A percentile compares a stretch with the other conserved stretches of the same genome.
Evolutionary conservation across 1,140 invertebrate genomes (phyloP).

Genomic region (Akabosia matsudoensis): DNA sequence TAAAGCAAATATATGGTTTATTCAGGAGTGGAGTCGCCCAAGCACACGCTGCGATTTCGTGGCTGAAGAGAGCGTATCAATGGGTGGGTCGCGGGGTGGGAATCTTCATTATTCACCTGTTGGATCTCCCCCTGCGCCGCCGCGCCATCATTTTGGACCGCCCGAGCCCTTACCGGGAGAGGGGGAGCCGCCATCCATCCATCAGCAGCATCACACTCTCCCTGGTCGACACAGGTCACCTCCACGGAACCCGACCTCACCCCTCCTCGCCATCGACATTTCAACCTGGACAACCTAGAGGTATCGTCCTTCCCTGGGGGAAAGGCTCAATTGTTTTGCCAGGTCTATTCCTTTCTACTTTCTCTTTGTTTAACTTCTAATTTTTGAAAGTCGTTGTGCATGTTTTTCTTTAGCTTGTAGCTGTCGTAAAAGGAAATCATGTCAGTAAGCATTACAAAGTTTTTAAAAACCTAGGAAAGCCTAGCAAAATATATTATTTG

Average conservation of each 20-base stretch:
- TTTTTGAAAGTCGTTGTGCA: neutral
- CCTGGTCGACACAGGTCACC: constrained; percentile 45
- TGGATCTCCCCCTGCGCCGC: constrained; percentile 46
- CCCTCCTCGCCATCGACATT: constrained; percentile 48
- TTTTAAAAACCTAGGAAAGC: too few species aligned
- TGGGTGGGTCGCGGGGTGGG: constrained; percentile 34
- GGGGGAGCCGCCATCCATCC: constrained; percentile 43
- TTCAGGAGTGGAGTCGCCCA: constrained; percentile 46
- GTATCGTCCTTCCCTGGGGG: constrained; percentile 28
- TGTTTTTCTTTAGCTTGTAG: too few species aligned
- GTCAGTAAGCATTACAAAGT: too few species aligned
- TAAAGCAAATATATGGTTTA: neutral
- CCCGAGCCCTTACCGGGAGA: constrained; percentile 34
- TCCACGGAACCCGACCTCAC: constrained; percentile 47
- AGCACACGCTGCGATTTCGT: constrained; percentile 48
- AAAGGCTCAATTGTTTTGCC: constrained; percentile 29
- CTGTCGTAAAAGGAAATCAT: too few species aligned
- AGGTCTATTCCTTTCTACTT: constrained; percentile 25
- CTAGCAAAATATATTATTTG: too few species aligned
- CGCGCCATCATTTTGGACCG: constrained; percentile 45
- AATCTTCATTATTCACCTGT: constrained; percentile 37
- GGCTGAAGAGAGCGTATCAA: constrained; percentile 45
- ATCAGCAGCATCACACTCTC: constrained; percentile 49
- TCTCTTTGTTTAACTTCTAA: neutral
- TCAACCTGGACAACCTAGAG: constrained; percentile 23